phyloP scores from a whole-genome alignment of 2,888 invertebrate genomes.

The Orgyia antiqua region DNA sequence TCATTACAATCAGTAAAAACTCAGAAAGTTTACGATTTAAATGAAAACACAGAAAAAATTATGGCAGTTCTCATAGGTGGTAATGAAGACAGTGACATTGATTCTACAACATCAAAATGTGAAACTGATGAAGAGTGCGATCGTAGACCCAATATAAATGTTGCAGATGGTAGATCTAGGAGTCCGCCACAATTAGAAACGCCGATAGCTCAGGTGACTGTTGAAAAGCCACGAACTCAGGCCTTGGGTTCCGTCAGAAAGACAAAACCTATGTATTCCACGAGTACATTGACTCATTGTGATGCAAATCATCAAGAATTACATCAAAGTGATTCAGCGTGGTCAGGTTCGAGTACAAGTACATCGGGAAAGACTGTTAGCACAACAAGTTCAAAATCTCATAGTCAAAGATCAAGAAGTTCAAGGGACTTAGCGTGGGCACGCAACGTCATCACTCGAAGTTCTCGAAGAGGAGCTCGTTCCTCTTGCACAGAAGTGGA shows the following conservation, averaged over 20 bases:
- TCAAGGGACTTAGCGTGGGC: conserved; percentile 56
- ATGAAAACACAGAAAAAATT: conserved; percentile 55
- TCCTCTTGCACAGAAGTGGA: conserved; percentile 44
- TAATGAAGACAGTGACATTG: conserved; percentile 23
- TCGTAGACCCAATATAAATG: conserved; percentile 6
- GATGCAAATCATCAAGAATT: conserved; percentile 32
- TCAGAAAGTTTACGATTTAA: conserved; percentile 57
- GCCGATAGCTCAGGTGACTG: conserved; percentile 49
- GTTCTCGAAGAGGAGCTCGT: conserved; percentile 12
- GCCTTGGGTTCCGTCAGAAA: conserved; percentile 7
- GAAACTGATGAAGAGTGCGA: conserved; percentile 23
- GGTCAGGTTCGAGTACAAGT: conserved; percentile 37
- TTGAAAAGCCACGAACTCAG: conserved; percentile 24
- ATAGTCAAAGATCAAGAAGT: conserved; percentile 31
- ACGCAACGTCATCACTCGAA: conserved; percentile 41
- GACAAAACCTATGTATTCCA: conserved; percentile 34
- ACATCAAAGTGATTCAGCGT: conserved; percentile 37
- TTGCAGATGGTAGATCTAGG: conserved; percentile 20
- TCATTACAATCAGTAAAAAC: conserved; percentile 35
- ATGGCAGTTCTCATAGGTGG: conserved; percentile 56
- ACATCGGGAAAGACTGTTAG: conserved; percentile 36
- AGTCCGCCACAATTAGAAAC: conserved; percentile 61
- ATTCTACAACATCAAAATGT: conserved; percentile 14
- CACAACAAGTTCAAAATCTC: conserved; percentile 43
- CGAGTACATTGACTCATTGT: conserved; percentile 44